phyloP scores from a whole-genome alignment of 2,888 invertebrate species.

The Tuta absoluta region DNA sequence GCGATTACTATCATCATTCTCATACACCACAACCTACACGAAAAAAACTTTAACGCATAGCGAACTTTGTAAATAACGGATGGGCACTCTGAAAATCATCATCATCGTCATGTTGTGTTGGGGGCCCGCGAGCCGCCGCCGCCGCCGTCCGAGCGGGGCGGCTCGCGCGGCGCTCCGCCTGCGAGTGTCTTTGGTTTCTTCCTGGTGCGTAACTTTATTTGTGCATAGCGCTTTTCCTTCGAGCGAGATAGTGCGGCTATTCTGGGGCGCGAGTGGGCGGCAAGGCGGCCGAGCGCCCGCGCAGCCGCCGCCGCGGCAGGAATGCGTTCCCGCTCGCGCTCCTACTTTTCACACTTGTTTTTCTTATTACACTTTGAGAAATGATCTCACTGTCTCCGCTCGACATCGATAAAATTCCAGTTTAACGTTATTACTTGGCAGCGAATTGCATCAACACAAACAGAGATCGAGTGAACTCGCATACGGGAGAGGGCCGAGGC shows the following conservation, averaged over 20 bases:
- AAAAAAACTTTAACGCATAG: conserved; percentile 39
- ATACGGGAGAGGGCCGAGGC: conserved; percentile 34
- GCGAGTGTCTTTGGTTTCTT: conserved; percentile 69
- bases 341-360: conserved; percentile 53
- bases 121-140: conserved; percentile 39
- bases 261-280: conserved; percentile 62
- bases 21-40: conserved; percentile 25
- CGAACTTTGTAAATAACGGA: conserved; percentile 45
- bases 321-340: conserved; percentile 46
- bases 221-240: conserved; percentile 74
- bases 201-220: conserved; percentile 70
- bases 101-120: conserved; percentile 23
- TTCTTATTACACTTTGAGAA: conserved; percentile 47
- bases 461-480: conserved; percentile 48
- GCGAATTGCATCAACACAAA: conserved; percentile 53
- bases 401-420: conserved; percentile 33
- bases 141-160: conserved; percentile 34
- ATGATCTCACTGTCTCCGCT: conserved; percentile 49
- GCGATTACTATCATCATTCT: conserved; percentile 28
- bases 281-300: conserved; percentile 39
- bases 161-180: conserved; percentile 50
- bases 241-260: conserved; percentile 72
- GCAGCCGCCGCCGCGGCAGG: conserved; percentile 40
- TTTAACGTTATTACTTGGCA: conserved; percentile 35
- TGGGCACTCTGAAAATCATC: conserved; percentile 47